These are phyloP conservation scores for Tadarida brasiliensis DNA, from an alignment of 2,797 vertebrate genomes.

Conservation along the genomic window DNA sequence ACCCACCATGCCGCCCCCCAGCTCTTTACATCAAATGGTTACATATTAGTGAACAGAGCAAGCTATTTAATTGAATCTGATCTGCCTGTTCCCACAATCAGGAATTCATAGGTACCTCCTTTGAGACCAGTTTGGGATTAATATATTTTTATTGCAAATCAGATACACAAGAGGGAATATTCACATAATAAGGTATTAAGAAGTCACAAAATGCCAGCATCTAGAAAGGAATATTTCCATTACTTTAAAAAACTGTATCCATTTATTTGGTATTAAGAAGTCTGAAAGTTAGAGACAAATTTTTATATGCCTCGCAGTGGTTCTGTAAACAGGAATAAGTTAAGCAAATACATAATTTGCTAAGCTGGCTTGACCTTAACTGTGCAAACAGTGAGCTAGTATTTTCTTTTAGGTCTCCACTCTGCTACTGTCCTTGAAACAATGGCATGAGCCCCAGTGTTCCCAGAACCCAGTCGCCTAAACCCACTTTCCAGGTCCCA, in stretches of 20 bases:
- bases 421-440: not conserved
- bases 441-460: not conserved
- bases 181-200: not conserved
- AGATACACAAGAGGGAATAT: conserved; percentile 46
- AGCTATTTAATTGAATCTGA: conserved; percentile 78
- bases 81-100: conserved; percentile 56
- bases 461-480: not conserved
- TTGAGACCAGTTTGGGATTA: conserved; percentile 46
- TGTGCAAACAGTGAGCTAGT: not conserved
- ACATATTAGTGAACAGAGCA: conserved; percentile 28
- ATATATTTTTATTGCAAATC: conserved; percentile 66
- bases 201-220: not conserved
- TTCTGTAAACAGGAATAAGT: conserved; percentile 33
- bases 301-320: not conserved
- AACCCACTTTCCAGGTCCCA: not conserved
- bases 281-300: not conserved
- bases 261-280: conserved; percentile 19
- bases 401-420: not conserved
- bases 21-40: conserved; percentile 40
- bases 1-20: not conserved
- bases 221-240: conserved; percentile 5
- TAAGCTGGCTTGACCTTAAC: not conserved
- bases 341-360: not conserved
- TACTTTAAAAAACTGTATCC: not conserved
- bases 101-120: conserved; percentile 30